phyloP scores from a whole-genome alignment of 2,113 vertebrate species.

The Anoura caudifer region DNA sequence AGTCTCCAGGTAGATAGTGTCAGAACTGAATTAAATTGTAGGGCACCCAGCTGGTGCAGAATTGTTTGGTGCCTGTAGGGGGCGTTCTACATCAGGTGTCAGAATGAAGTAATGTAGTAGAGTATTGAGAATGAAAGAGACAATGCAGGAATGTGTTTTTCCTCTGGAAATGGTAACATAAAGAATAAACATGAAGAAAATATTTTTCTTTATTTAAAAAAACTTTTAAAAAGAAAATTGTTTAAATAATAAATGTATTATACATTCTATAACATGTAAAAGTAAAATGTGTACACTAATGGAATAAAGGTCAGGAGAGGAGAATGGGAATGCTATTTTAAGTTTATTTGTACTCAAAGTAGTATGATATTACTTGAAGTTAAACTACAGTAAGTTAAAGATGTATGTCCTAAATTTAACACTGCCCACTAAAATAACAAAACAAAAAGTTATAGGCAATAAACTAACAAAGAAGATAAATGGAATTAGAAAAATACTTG shows the following conservation, averaged over 20 bases:
- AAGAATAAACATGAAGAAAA: not conserved
- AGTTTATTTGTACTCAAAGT: not conserved
- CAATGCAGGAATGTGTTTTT: not conserved
- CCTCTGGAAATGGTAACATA: not conserved
- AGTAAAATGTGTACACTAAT: not conserved
- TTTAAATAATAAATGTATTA: not conserved
- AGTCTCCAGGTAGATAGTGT: not conserved
- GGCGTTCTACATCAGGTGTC: not conserved
- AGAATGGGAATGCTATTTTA: not conserved
- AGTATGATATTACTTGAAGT: not conserved
- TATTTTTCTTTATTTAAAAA: not conserved
- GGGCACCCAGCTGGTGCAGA: not conserved
- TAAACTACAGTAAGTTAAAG: not conserved
- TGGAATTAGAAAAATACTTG: not conserved
- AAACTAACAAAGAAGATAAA: not conserved
- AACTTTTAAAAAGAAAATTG: not conserved
- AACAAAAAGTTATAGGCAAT: not conserved
- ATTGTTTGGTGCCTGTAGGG: not conserved
- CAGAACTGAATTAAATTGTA: not conserved
- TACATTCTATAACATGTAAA: not conserved
- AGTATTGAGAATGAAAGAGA: not conserved
- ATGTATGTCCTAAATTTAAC: not conserved
- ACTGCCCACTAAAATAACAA: not conserved
- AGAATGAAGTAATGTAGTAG: not conserved
- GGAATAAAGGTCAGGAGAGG: not conserved